Conservation (phyloP, 2,113 vertebrate species). For the Coregonus clupeaformis region DNA sequence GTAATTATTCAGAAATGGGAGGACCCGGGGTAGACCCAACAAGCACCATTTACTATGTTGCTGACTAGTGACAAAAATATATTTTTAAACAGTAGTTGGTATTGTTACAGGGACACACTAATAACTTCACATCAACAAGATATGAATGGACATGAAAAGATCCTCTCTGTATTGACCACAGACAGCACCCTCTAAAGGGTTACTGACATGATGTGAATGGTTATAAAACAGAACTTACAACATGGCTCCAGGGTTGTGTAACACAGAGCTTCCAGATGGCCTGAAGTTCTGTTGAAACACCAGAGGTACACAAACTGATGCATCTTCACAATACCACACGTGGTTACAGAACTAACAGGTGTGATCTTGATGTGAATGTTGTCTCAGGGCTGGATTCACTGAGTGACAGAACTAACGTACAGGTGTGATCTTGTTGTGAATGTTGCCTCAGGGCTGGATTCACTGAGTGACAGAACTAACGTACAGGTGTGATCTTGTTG, state of each 20-base stretch:
- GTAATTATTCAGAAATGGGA: not conserved
- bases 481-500: too few species aligned
- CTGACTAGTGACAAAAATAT: not conserved
- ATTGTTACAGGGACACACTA: not conserved
- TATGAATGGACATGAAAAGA: not conserved
- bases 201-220: too few species aligned
- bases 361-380: too few species aligned
- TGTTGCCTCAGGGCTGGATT: too few species aligned
- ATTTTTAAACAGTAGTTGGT: not conserved
- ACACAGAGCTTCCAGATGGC: constrained; percentile 86
- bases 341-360: not conserved
- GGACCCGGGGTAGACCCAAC: not conserved
- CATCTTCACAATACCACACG: not conserved
- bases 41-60: not conserved
- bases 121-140: not conserved
- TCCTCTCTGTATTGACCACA: not conserved
- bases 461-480: too few species aligned
- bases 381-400: too few species aligned
- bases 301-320: not conserved
- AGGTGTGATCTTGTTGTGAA: too few species aligned
- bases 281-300: constrained; percentile 82
- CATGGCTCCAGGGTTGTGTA: constrained; percentile 92
- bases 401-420: too few species aligned
- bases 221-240: constrained; percentile 81
- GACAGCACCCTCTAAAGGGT: too few species aligned